Base-by-base conservation (phyloP, 2,888 invertebrate genomes). In the Linhomoeus sp. region DNA sequence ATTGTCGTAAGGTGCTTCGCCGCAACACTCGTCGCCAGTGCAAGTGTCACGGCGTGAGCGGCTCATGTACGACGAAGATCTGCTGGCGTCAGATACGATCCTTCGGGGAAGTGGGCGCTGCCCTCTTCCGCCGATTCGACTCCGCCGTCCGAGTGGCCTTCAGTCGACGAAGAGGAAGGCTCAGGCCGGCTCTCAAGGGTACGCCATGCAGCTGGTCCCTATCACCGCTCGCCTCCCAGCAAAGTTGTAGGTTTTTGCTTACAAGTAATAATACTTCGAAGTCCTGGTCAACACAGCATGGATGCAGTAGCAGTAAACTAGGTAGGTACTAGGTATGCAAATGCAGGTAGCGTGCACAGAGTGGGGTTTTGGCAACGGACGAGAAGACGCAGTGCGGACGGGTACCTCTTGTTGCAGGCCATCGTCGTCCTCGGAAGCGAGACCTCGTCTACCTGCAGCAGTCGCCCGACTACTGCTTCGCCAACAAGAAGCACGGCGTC, bases 11-110 rank as follows among this genome's bases (percentile, higher is more conserved):
- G 72, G 63, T 67, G 9, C 59, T 72, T 22, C 66, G 67, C 51
- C 76, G 78, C 23, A 74, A 79, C 50, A 81, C 85, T 81, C 80
- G 83, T 62, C 75, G 81, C 39, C 77, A 82, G 22, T 87, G 87
- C 73, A 87, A 87, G 66, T 87, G 87, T 60, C 86, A 87, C 66
- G 86, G 87, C 24, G 84, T 87, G 73, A 85, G 85, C 0, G 86
- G 85, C 0, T 85, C 85, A 2, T 87, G 87, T 68, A 82, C 83
- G 39, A 77, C 84, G 53, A 75, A 81, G 43, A 83, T 86, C 9
- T 87, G 87, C 66, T 87, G 87, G 87, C 74, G 83, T 54, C 77
- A 80, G 50, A 70, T 87, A 58, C 79, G 81, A 3, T 73, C 77
- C 38, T 79, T 87, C 60, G 70, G 81, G 26, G 66, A 74, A 51